Base-by-base conservation (phyloP, 2,113 vertebrate genomes). In the Agelaius tricolor region DNA sequence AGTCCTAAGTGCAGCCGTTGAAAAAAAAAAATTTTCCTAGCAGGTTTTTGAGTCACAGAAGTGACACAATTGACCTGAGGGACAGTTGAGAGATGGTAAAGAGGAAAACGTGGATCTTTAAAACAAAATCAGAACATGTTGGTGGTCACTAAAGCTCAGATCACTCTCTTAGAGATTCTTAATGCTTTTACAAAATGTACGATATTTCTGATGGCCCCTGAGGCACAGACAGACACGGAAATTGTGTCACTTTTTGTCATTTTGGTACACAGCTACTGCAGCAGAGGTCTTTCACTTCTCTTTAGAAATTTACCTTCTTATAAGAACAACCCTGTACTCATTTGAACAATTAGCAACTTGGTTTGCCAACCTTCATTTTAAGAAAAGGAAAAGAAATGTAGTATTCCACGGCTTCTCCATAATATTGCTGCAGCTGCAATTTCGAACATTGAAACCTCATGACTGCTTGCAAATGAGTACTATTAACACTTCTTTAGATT, bases 401-500 rank as follows among this genome's bases (percentile, higher is more conserved):
- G 39, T 41, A 75, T 33, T 77, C 57, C 6, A 4, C 4, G 7
- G 33, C n/a, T 77, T 74, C 55, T 54, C 47, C 9, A 26, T 31
- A 54, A 88, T 22, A 55, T 2, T 2, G 35, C 31, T 61, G 47
- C 31, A 88, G 76, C 82, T 81, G 41, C 24, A 35, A 37, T 77
- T 83, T 80, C 15, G 46, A 71, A 71, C 27, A 33, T 0, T 74
- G 75, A 77, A 80, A 55, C 19, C 75, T 83, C 75, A 62, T 39
- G 61, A 79, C 84, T 55, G n/a, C 79, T 93, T 94, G 88, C 80
- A 89, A 89, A 95, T 93, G 54, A 93, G 57, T 57, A 84, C 44
- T 75, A 95, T 88, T 93, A 97, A 84, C 62, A 95, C 96, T 96
- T 91, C 91, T 82, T 94, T 59, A 89, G 22, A 73, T 95, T 93